phyloP scores from a whole-genome alignment of 2,113 vertebrate genomes.

The Beaufortia kweichowensis region DNA sequence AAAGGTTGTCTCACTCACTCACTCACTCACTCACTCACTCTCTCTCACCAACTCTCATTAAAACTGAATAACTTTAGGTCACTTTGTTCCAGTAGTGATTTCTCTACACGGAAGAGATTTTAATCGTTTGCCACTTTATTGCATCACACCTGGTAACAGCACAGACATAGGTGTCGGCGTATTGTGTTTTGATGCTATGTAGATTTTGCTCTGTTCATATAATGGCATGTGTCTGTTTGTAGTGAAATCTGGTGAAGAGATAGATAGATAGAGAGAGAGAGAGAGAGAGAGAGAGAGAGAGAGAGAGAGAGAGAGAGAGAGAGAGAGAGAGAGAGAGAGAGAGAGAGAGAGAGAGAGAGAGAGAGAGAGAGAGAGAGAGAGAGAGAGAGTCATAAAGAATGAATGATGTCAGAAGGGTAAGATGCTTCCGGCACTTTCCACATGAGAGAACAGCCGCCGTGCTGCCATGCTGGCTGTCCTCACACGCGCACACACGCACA shows the following conservation, averaged over 20 bases:
- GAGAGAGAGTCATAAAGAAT: constrained; percentile 34
- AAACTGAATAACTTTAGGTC: constrained; percentile 15
- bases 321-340: constrained; percentile 3
- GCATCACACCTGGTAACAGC: neutral
- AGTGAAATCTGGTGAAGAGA: no score
- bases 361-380: neutral
- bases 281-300: neutral
- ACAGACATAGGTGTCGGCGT: neutral
- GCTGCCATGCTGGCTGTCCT: constrained; percentile 23
- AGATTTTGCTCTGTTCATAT: neutral
- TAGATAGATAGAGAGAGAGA: constrained; percentile 3
- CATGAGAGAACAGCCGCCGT: constrained; percentile 33
- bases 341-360: constrained; percentile 6
- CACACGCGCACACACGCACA: constrained; percentile 22
- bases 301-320: constrained; percentile 6
- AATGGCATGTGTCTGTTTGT: constrained; percentile 15
- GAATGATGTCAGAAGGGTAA: constrained; percentile 38
- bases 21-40: no score
- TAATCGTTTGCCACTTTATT: neutral
- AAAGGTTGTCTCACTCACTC: neutral
- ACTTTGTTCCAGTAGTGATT: constrained; percentile 1
- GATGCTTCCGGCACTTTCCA: constrained; percentile 41
- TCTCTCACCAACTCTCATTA: constrained; percentile 4
- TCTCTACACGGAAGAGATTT: neutral
- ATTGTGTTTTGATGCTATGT: constrained; percentile 6